phyloP scores from a whole-genome alignment of 2,888 invertebrate genomes.

The Euspilapteryx auroguttella region DNA sequence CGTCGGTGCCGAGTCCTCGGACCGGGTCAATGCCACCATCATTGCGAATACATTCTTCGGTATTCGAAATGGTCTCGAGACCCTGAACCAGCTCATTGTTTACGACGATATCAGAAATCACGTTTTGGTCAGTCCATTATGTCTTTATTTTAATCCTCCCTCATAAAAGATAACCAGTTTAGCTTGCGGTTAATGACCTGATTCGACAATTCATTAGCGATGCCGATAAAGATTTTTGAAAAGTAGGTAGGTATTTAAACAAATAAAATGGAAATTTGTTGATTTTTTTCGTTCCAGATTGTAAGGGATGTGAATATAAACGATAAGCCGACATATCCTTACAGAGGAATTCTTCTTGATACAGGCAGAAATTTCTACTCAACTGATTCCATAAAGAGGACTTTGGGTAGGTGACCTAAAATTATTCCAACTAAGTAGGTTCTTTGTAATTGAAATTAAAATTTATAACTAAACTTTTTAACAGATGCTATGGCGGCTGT shows the following conservation, averaged over 20 bases:
- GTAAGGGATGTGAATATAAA: constrained; percentile 63
- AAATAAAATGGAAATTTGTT: no score
- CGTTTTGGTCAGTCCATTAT: constrained; percentile 37
- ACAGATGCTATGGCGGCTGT: constrained; percentile 86
- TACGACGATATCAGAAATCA: constrained; percentile 66
- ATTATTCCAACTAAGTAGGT: not conserved
- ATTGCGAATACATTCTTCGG: constrained; percentile 67
- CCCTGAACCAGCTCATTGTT: constrained; percentile 67
- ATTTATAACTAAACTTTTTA: constrained; percentile 4
- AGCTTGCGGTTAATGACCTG: no score
- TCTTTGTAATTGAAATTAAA: not conserved
- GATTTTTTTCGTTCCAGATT: no score
- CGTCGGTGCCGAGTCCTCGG: constrained; percentile 33
- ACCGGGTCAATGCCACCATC: constrained; percentile 58
- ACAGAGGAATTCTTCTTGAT: constrained; percentile 88
- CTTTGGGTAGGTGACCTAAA: constrained; percentile 56
- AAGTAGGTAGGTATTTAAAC: no score
- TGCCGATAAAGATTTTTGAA: no score
- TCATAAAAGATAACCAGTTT: not conserved
- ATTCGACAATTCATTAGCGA: no score
- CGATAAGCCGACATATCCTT: constrained; percentile 84
- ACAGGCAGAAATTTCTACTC: constrained; percentile 87
- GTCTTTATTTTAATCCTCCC: not conserved
- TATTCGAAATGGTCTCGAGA: constrained; percentile 68
- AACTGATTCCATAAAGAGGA: constrained; percentile 70